Evolutionary conservation across 2,113 vertebrate species (phyloP), one percentile per base, ranked within the genome.

Genomic region (Recurvirostra avosetta): DNA sequence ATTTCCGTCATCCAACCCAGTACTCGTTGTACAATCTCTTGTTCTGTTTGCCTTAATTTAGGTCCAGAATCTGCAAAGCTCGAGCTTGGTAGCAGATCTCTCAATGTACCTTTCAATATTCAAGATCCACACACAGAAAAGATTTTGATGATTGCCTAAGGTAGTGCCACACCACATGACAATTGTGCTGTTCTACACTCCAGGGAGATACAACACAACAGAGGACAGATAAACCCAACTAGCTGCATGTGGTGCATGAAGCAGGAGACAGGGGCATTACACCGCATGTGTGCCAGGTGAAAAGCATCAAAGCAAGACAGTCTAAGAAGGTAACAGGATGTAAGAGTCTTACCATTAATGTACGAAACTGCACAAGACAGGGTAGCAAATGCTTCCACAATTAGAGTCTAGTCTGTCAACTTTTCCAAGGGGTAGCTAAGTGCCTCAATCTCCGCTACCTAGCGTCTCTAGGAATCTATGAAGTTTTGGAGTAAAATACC

Each of bases 111-210:
- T 67, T 76, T 61, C 21, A 17, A 2, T 4, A 21, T 15, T 70
- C 0, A 3, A 71, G 66, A 50, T 47, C 21, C 15, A 59, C n/a
- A 14, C 6, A 22, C 1, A 1, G 65, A 41, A 40, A 32, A 55
- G 62, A 50, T 52, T 62, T 14, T 47, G 47, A 36, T 30, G 47
- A 23, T 8, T 9, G 13, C 2, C 17, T 38, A 29, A 49, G 20
- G 47, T 6, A 67, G 29, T 1, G 38, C 15, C 52, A 26, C 34
- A 56, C 19, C 56, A 15, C 36, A 6, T 2, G 21, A 45, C 26
- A 45, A 18, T 3, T 29, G 34, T 17, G 22, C 15, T 40, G 15
- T 1, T 58, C 40, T 22, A 19, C 34, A 12, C 36, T 36, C 40
- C 6, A 13, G 17, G 52, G 36, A 76, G 32, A 38, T 2, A 16